Base-by-base conservation (phyloP, 2,113 vertebrate genomes). In the Pseudopodoces humilis region DNA sequence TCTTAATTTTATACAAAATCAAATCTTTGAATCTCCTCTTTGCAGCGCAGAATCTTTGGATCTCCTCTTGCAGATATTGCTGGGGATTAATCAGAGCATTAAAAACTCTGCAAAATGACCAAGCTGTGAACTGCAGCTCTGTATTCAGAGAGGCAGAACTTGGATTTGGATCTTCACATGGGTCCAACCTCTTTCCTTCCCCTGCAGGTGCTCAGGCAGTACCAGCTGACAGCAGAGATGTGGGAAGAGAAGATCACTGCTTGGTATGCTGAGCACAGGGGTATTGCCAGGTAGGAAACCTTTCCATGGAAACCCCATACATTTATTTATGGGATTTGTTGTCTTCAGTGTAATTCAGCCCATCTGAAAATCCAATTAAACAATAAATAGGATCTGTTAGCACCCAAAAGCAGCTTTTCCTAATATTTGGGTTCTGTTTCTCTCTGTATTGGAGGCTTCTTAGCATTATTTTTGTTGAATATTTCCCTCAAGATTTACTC, bases 211-310 rank as follows among this genome's bases (percentile, higher is more conserved):
- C 97, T 99, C 92, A 99, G 98, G 98, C 99, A 99, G 85, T 99
- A 99, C 92, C 99, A 99, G 96, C 98, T 99, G 98, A 99, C 99
- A 64, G 98, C 98, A 60, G 98, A 99, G 95, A 99, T 99, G 99
- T 99, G 99, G 99, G 99, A 99, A 93, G 99, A 99, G 90, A 99
- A 99, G 95, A 99, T 99, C 84, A 99, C 99, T 20, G 99, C 99
- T 63, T 99, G 99, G 98, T 99, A 99, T 70, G 99, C 99, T 56
- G 98, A 99, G 76, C 99, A 99, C 97, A 98, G 98, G 96, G 99
- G 98, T 22, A 99, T 99, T 11, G 98, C 99, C 97, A 99, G 99
- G 99, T 99, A 98, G 58, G 77, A 82, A 60, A 80, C 44, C 5
- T 60, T 19, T 33, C 62, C 7, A 9, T 69, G 70, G n/a, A 78